Percentiles rank a stretch among this genome's conserved stretches.
phyloP scores from a whole-genome alignment of 2,113 vertebrate species.

The Phyllopteryx taeniolatus region DNA sequence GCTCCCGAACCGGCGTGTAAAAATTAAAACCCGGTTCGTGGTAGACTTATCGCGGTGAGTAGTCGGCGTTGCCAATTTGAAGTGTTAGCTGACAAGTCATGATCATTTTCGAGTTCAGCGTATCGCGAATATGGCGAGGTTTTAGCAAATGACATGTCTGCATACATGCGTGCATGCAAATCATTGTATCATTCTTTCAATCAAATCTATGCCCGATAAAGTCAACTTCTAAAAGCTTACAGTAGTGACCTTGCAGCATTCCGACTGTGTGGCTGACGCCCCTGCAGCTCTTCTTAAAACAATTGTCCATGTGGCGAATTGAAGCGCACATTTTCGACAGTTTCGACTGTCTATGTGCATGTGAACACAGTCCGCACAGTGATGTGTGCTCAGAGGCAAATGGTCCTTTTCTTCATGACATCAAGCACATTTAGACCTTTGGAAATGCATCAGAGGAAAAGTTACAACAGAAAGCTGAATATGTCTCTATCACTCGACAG shows the following conservation, averaged over 20 bases:
- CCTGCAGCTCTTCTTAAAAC: slow-evolving; percentile 15
- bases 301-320: background rate
- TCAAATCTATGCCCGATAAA: slow-evolving; percentile 9
- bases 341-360: background rate
- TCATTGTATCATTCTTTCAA: slow-evolving; percentile 3
- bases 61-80: slow-evolving; percentile 15
- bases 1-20: slow-evolving; percentile 35
- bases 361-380: background rate
- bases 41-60: slow-evolving; percentile 60
- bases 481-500: background rate
- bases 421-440: background rate
- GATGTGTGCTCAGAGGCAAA: background rate
- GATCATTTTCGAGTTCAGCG: background rate
- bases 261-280: background rate
- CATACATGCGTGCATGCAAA: background rate
- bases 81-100: slow-evolving; percentile 20
- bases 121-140: background rate
- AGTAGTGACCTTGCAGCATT: background rate
- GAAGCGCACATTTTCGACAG: background rate
- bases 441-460: background rate
- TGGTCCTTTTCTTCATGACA: background rate
- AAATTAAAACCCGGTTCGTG: slow-evolving; percentile 32
- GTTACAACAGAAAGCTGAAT: background rate
- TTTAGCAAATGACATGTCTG: slow-evolving; percentile 42
- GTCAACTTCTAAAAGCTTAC: slow-evolving; percentile 57